A percentile compares a stretch with the other conserved stretches of the same genome.
Conservation (phyloP, 23 tunicate genomes). For the Botrylloides violaceus region DNA sequence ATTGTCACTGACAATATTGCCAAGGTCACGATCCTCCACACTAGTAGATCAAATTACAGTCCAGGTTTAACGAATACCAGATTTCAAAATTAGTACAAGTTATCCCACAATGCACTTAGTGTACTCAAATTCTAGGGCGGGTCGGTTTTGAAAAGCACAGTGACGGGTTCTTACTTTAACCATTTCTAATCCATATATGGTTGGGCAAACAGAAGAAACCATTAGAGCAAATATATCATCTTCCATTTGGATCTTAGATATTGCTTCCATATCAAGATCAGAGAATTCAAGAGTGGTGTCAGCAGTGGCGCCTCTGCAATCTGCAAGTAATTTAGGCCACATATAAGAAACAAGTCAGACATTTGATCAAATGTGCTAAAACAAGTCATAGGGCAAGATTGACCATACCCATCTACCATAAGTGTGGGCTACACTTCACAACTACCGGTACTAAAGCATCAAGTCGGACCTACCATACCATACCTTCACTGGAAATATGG, state of each 20-base stretch:
- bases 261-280: conserved; percentile 57
- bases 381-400: background rate
- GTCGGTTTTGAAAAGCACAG: too few relatives aligned
- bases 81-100: too few relatives aligned
- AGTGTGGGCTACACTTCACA: too few relatives aligned
- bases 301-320: conserved; percentile 51
- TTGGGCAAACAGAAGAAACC: conserved; percentile 70
- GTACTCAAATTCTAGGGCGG: too few relatives aligned
- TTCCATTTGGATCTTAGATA: conserved; percentile 55
- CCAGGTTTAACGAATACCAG: too few relatives aligned
- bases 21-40: too few relatives aligned
- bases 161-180: conserved; percentile 88
- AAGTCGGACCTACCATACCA: too few relatives aligned
- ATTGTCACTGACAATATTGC: too few relatives aligned
- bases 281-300: conserved; percentile 62
- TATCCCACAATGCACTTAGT: too few relatives aligned
- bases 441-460: too few relatives aligned
- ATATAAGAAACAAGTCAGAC: background rate
- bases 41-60: too few relatives aligned
- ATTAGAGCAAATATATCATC: conserved; percentile 71
- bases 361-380: background rate
- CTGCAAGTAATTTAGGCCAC: conserved; percentile 22
- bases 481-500: background rate
- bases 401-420: too few relatives aligned
- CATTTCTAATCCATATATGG: conserved; percentile 92